Conservation (phyloP, 2,797 vertebrate genomes). For the Ctenosaura bakeri region DNA sequence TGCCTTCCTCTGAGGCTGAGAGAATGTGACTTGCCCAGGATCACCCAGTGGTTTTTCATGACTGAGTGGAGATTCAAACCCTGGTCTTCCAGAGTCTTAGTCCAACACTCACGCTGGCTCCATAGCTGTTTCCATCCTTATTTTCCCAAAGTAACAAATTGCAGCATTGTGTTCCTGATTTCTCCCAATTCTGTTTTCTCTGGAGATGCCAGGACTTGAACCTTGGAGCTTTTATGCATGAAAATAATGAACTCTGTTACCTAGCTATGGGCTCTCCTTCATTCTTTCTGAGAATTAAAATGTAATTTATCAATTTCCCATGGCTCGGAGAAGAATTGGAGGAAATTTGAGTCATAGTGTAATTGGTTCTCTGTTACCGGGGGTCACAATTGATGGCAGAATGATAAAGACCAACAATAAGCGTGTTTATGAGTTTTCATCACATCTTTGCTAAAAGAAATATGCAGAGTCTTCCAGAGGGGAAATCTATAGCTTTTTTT, state of each 20-base stretch:
- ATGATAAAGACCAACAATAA: accelerated
- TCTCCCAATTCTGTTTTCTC: background rate
- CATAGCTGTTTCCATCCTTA: too few species aligned
- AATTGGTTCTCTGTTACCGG: background rate
- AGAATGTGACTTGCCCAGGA: too few species aligned
- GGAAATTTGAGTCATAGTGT: constrained; percentile 18
- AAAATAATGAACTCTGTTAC: accelerated
- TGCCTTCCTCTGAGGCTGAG: too few species aligned
- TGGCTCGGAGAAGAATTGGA: constrained; percentile 44
- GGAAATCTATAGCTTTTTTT: too few species aligned
- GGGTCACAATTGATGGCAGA: background rate
- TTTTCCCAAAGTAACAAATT: too few species aligned
- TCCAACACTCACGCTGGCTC: too few species aligned
- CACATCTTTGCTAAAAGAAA: background rate
- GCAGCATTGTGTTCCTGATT: background rate
- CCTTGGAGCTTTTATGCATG: too few species aligned
- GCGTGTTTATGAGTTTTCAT: background rate
- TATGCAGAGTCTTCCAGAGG: too few species aligned
- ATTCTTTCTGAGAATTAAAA: background rate
- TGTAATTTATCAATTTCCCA: background rate
- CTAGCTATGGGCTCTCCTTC: background rate
- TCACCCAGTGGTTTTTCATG: too few species aligned
- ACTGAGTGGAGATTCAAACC: too few species aligned
- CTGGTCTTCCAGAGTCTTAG: too few species aligned
- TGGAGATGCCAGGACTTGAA: background rate